These are phyloP conservation scores for Zele albiditarsus DNA, from an alignment of 2,888 invertebrate genomes.

Conservation along the genomic window DNA sequence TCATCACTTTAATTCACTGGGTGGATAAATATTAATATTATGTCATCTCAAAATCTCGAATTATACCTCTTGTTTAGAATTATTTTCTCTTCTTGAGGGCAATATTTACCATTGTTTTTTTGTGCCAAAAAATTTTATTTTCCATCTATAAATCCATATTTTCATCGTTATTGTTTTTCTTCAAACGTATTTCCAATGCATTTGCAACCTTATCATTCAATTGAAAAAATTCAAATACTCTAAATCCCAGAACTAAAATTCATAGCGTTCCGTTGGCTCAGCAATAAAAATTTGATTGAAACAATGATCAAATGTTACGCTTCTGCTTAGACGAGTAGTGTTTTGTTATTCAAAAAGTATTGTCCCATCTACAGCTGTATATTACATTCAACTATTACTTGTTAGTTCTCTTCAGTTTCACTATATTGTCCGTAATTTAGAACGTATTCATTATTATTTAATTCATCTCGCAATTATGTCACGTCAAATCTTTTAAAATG, in stretches of 20 bases:
- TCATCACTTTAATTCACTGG: not conserved
- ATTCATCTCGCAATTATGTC: slow-evolving; percentile 33
- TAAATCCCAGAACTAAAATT: not conserved
- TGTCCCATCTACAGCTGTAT: slow-evolving; percentile 44
- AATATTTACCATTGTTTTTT: not conserved
- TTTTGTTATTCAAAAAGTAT: slow-evolving; percentile 38
- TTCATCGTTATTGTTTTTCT: not conserved
- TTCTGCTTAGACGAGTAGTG: slow-evolving; percentile 42
- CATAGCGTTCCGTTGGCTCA: not conserved
- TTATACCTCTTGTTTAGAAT: not conserved
- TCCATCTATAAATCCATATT: not conserved
- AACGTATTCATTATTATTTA: slow-evolving; percentile 38
- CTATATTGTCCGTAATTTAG: slow-evolving; percentile 49
- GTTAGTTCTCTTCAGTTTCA: slow-evolving; percentile 32
- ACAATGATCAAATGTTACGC: slow-evolving; percentile 42
- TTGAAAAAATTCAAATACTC: not conserved
- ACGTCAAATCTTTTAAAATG: slow-evolving; percentile 39
- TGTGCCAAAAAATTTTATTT: not conserved
- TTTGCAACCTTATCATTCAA: not conserved
- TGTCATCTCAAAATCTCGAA: not conserved
- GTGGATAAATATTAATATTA: not conserved
- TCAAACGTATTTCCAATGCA: not conserved
- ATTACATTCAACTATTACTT: slow-evolving; percentile 35
- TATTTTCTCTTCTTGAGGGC: not conserved
- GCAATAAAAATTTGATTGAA: not conserved